Percentiles rank a stretch among this genome's conserved stretches.
Conservation (phyloP, 2,888 invertebrate genomes). For the Euphydryas editha region DNA sequence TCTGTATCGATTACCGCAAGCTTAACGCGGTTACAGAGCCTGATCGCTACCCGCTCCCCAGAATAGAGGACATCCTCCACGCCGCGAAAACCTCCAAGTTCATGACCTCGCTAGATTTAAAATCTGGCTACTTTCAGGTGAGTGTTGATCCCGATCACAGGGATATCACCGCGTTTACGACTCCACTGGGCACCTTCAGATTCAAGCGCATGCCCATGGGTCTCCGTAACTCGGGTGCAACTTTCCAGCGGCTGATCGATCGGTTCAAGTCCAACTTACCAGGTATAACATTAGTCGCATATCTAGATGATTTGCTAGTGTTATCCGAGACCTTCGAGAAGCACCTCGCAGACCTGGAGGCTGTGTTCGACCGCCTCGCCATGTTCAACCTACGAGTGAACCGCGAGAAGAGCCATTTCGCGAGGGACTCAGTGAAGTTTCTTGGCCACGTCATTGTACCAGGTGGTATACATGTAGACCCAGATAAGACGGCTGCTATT, state of each 20-base stretch:
- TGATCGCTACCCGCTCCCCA: conserved; percentile 47
- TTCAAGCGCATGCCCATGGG: conserved; percentile 47
- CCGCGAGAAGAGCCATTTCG: conserved; percentile 48
- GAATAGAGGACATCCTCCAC: conserved; percentile 47
- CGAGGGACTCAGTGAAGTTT: conserved; percentile 47
- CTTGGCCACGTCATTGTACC: conserved; percentile 50
- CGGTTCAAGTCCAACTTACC: conserved; percentile 37
- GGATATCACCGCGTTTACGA: conserved; percentile 43
- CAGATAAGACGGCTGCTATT: conserved; percentile 49
- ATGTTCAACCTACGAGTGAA: conserved; percentile 41
- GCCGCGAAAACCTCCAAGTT: conserved; percentile 39
- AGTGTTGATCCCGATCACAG: conserved; percentile 33
- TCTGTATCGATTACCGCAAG: conserved; percentile 51
- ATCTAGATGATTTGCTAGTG: conserved; percentile 16
- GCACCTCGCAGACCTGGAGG: not conserved
- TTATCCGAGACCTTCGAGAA: conserved; percentile 58
- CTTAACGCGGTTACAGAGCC: conserved; percentile 49
- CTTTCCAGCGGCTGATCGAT: conserved; percentile 46
- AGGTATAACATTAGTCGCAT: conserved; percentile 28
- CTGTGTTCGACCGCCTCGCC: not conserved
- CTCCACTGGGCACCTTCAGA: conserved; percentile 37
- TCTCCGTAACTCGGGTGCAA: conserved; percentile 42
- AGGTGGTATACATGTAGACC: conserved; percentile 46
- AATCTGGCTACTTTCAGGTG: conserved; percentile 45
- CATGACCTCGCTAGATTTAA: conserved; percentile 45